Evolutionary conservation across 2,888 invertebrate species (phyloP).

Genomic region (Agrypnus murinus): DNA sequence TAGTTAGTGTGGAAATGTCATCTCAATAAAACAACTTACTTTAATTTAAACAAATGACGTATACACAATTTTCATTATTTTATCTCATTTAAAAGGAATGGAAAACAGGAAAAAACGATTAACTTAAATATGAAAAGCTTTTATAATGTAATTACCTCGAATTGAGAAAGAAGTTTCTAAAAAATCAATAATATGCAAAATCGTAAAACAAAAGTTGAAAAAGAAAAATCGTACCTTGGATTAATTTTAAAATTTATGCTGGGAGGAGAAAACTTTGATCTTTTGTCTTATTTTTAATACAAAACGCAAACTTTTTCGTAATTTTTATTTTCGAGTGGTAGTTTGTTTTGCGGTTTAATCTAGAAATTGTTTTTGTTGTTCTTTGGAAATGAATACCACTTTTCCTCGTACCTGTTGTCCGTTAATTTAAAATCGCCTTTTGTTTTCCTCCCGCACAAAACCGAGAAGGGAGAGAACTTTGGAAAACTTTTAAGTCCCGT

Average conservation of each 20-base stretch:
- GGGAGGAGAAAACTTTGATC: constrained; percentile 7
- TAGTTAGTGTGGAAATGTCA: too few relatives aligned
- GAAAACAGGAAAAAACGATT: too few relatives aligned
- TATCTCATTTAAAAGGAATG: too few relatives aligned
- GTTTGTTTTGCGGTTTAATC: constrained; percentile 49
- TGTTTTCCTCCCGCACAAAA: constrained; percentile 56
- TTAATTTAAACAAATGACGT: too few relatives aligned
- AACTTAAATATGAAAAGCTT: too few relatives aligned
- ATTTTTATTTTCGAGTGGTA: constrained; percentile 45
- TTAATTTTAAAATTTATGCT: constrained; percentile 20
- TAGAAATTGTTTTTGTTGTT: constrained; percentile 42
- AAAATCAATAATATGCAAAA: too few relatives aligned
- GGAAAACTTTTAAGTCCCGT: constrained; percentile 61
- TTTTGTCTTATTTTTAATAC: constrained; percentile 17
- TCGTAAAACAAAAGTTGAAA: neutral
- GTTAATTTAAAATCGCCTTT: constrained; percentile 64
- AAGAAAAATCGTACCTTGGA: neutral
- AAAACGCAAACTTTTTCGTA: constrained; percentile 13
- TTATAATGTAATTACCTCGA: too few relatives aligned
- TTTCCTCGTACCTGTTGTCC: constrained; percentile 62
- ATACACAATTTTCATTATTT: too few relatives aligned
- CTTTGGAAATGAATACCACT: constrained; percentile 46
- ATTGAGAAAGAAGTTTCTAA: too few relatives aligned
- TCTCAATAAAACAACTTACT: too few relatives aligned
- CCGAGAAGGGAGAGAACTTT: constrained; percentile 58